These are phyloP conservation scores for Myrmophylax atrothorax DNA, from an alignment of 2,113 vertebrate species.

Conservation along the genomic window DNA sequence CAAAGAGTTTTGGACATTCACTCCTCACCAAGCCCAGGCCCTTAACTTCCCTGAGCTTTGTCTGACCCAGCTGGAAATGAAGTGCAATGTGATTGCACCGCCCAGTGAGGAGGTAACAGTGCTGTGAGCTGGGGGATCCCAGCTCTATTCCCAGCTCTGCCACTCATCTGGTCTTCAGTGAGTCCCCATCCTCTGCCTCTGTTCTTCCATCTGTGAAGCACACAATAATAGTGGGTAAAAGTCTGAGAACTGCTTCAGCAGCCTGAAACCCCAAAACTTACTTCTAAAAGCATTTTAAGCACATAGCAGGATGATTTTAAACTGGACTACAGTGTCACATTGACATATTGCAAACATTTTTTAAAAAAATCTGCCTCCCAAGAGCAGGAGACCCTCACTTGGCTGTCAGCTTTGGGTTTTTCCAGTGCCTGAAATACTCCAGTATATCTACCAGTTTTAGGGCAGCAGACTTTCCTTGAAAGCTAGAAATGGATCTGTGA, in stretches of 20 bases:
- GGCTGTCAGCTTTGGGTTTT: not conserved
- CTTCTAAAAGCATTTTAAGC: not conserved
- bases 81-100: not conserved
- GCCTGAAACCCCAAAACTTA: not conserved
- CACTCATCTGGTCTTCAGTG: not conserved
- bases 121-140: not conserved
- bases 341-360: not conserved
- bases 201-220: not conserved
- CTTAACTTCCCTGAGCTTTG: not conserved
- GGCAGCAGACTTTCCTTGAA: not conserved
- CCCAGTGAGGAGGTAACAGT: not conserved
- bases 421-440: not conserved
- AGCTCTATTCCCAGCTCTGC: not conserved
- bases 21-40: not conserved
- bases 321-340: not conserved
- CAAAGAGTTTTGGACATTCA: not conserved
- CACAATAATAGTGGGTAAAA: not conserved
- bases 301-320: not conserved
- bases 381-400: not conserved
- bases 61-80: not conserved
- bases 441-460: not conserved
- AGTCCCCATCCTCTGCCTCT: not conserved
- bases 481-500: not conserved
- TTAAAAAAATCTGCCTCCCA: not conserved
- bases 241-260: not conserved